Evolutionary conservation across 2,797 vertebrate species (phyloP), one percentile per base, ranked within the genome.

Genomic region (Muscicapa striata): DNA sequence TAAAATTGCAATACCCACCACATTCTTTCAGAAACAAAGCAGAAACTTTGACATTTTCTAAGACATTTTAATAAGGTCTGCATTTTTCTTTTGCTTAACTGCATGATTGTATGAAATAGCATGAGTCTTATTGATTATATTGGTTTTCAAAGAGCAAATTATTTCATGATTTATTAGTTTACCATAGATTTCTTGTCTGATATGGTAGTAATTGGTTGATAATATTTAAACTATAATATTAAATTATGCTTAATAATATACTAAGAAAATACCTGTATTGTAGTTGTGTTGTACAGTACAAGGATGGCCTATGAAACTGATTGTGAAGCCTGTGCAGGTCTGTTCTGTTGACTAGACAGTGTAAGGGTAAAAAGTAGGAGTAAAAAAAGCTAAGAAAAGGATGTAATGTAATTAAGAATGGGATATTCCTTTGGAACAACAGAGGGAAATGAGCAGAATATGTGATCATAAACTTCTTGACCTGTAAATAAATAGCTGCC

Each of bases 31-130:
- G 78, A 82, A 93, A 75, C 57, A 74, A 80, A 80, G 57, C 40
- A 62, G 55, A 51, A 85, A 89, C 82, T 82, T 89, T 30, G 24
- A 34, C 4, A 2, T 90, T 93, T 91, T 84, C 67, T 43, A 48
- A 77, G 66, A 41, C 22, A 58, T 95, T 79, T 77, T 87, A 85
- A 94, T 69, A 84, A 55, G 3, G 3, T 85, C 95, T 87, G 41
- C n/a, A 38, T 94, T 82, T 88, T 96, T 90, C 77, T 94, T 95
- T 95, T 90, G 38, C 69, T 82, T 91, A 95, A 94, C n/a, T 34
- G 23, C 18, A 7, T 81, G 45, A 80, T 88, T 63, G 40, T 83
- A 52, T 84, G 61, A 79, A 80, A 66, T 64, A 90, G 49, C 76
- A 68, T 49, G 52, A 92, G 63, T 91, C 48, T 8, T 73, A 87